Evolutionary conservation across 2,888 invertebrate genomes (phyloP).

Genomic region (Luffia ferchaultella): DNA sequence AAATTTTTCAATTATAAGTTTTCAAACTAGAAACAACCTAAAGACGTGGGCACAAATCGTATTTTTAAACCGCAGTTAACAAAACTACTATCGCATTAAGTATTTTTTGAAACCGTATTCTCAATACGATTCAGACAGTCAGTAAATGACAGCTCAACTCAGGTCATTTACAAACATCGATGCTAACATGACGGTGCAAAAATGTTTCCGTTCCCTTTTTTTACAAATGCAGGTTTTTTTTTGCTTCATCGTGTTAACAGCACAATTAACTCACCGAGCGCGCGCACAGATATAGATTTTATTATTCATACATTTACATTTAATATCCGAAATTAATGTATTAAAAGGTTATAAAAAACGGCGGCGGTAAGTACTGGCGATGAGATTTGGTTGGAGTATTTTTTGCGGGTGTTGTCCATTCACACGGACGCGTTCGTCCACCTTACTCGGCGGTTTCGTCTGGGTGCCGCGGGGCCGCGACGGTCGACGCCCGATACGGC

Average conservation of each 20-base stretch:
- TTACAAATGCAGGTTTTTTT: no score
- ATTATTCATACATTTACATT: background rate
- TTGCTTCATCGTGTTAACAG: background rate
- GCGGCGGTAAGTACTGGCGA: no score
- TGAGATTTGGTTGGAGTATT: background rate
- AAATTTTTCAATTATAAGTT: no score
- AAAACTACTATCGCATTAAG: background rate
- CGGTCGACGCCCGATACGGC: background rate
- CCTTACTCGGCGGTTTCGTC: background rate
- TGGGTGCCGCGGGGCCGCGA: no score
- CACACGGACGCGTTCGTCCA: background rate
- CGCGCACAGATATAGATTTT: background rate
- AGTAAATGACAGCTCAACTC: background rate
- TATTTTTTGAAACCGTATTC: background rate
- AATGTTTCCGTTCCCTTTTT: background rate
- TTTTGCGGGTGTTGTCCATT: constrained; percentile 1
- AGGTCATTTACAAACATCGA: background rate
- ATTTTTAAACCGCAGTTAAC: background rate
- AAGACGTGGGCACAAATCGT: no score
- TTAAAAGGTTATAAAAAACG: background rate
- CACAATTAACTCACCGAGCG: background rate
- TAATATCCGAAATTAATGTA: background rate
- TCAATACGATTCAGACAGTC: background rate
- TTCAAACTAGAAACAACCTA: no score
- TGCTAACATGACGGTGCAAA: background rate